phyloP scores from a whole-genome alignment of 2,113 vertebrate species.

The Rostratula benghalensis region DNA sequence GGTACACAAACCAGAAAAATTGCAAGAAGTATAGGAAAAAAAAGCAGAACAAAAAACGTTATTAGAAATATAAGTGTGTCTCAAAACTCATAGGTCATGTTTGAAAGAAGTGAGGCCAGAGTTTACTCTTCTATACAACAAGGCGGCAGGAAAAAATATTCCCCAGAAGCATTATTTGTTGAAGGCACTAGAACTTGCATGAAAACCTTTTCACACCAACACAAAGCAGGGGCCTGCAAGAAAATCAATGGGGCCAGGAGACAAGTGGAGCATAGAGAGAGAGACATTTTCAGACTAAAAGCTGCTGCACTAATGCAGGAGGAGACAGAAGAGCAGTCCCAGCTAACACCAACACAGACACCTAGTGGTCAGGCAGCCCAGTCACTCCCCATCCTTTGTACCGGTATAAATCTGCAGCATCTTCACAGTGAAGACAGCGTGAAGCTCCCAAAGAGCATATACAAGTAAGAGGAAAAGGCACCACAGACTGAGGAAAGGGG shows the following conservation, averaged over 20 bases:
- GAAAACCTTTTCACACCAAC: neutral
- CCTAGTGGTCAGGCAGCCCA: neutral
- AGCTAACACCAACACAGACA: neutral
- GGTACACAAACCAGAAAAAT: neutral
- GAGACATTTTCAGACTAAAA: neutral
- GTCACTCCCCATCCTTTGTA: neutral
- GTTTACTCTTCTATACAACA: neutral
- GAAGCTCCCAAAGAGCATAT: accelerated
- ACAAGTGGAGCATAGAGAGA: accelerated
- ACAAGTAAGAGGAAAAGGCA: accelerated
- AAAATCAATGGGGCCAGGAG: neutral
- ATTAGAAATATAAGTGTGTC: neutral
- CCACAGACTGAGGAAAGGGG: neutral
- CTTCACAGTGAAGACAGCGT: accelerated
- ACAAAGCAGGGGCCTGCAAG: neutral
- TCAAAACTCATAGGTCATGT: neutral
- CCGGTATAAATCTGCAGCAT: accelerated
- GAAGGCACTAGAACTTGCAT: neutral
- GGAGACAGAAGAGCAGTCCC: accelerated
- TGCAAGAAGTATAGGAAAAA: neutral
- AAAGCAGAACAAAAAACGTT: neutral
- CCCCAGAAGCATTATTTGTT: neutral
- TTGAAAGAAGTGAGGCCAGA: neutral
- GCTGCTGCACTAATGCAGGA: accelerated
- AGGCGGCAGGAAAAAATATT: neutral